Evolutionary conservation across 2,113 vertebrate genomes (phyloP).

Genomic region (Leptocoma aspasia): DNA sequence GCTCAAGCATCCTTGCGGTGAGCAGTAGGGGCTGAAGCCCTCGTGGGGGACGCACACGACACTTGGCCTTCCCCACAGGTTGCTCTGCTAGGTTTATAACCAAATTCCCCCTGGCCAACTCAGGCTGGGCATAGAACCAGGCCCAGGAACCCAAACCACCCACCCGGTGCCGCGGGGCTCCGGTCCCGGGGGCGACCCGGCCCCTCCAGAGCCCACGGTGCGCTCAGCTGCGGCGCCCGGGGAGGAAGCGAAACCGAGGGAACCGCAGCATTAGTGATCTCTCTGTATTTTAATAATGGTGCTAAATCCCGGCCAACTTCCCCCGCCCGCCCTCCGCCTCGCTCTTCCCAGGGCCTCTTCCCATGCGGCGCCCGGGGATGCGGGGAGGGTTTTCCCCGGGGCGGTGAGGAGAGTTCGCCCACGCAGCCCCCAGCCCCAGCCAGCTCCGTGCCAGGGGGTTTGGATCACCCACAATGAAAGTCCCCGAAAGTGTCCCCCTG

Average conservation of each 20-base stretch:
- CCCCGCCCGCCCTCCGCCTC: constrained; percentile 2
- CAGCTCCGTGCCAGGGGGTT: not conserved
- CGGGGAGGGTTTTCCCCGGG: not conserved
- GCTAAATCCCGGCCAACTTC: constrained; percentile 40
- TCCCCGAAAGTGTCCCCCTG: not conserved
- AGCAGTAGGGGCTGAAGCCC: not conserved
- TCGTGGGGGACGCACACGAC: not conserved
- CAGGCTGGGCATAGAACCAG: not conserved
- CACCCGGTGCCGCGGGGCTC: not conserved
- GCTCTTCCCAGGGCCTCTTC: constrained; percentile 41
- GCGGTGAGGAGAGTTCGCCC: not conserved
- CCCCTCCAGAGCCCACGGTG: not conserved
- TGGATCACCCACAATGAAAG: not conserved
- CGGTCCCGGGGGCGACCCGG: not conserved
- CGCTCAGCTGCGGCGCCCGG: not conserved
- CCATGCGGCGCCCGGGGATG: not conserved
- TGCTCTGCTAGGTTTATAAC: not conserved
- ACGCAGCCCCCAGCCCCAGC: not conserved
- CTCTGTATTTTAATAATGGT: constrained; percentile 27
- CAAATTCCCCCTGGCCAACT: not conserved
- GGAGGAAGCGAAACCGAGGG: constrained; percentile 47
- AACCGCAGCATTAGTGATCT: constrained; percentile 36
- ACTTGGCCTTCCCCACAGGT: not conserved
- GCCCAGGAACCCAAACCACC: not conserved
- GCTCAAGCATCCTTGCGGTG: not conserved